phyloP scores from a whole-genome alignment of 2,113 vertebrate genomes.

The Otolemur garnettii region DNA sequence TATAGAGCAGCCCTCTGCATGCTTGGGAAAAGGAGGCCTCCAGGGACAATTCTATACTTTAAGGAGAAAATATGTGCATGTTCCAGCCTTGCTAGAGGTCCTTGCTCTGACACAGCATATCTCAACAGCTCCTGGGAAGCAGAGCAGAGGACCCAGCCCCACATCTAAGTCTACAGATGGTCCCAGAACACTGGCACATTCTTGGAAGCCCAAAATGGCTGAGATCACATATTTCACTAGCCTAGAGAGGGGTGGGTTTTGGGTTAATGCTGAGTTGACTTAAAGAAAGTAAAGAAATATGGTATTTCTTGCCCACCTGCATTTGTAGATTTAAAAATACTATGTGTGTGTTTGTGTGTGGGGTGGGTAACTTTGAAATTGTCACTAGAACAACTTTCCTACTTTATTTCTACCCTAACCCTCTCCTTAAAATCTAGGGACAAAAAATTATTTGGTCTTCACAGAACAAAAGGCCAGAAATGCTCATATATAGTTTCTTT shows the following conservation, averaged over 20 bases:
- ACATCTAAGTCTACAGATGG: background rate
- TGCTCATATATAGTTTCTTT: no score
- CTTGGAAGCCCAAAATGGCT: background rate
- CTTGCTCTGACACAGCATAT: background rate
- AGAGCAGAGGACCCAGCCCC: background rate
- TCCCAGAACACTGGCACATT: background rate
- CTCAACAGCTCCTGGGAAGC: background rate
- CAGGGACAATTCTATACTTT: background rate
- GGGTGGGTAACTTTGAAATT: background rate
- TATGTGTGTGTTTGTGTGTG: no score
- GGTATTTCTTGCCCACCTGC: background rate
- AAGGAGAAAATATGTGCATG: background rate
- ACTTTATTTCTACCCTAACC: background rate
- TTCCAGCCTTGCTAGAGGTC: background rate
- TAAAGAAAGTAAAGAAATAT: constrained; percentile 15
- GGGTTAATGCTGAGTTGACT: background rate
- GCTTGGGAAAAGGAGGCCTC: background rate
- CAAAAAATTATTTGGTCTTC: background rate
- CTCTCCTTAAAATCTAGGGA: background rate
- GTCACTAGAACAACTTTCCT: background rate
- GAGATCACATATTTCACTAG: background rate
- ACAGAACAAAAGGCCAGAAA: background rate
- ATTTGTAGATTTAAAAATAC: background rate
- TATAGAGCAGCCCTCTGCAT: background rate
- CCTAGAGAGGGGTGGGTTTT: background rate